A percentile compares a stretch with the other conserved stretches of the same genome.
Evolutionary conservation across 2,888 invertebrate species (phyloP).

Genomic region (Pardosa pseudoannulata): DNA sequence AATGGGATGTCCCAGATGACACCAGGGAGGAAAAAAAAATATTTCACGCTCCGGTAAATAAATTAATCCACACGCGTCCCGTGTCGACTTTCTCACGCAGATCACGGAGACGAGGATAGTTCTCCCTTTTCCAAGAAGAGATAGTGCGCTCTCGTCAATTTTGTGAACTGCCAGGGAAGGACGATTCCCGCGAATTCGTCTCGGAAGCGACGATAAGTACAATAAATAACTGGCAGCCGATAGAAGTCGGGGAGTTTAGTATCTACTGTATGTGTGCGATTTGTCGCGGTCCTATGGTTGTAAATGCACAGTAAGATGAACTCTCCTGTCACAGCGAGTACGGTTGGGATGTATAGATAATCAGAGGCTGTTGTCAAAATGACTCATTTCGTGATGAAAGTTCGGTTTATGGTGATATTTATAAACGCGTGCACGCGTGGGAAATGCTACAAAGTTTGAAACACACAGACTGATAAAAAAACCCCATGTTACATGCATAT

Average conservation of each 20-base stretch:
- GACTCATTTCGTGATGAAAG: too few relatives aligned
- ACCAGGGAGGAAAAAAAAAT: background rate
- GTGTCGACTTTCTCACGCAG: conserved; percentile 5
- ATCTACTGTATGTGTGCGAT: background rate
- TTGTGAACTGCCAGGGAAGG: background rate
- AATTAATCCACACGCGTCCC: conserved; percentile 4
- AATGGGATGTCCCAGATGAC: background rate
- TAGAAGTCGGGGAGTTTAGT: background rate
- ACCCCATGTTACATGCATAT: too few relatives aligned
- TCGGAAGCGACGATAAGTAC: background rate
- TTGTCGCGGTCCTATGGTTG: background rate
- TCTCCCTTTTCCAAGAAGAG: too few relatives aligned
- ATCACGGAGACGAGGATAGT: background rate
- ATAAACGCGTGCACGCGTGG: too few relatives aligned
- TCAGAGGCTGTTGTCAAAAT: too few relatives aligned
- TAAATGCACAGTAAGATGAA: background rate
- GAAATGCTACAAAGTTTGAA: too few relatives aligned
- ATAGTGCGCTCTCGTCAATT: background rate
- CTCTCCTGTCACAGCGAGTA: too few relatives aligned
- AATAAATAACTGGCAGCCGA: background rate
- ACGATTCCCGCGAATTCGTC: background rate
- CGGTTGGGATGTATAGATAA: too few relatives aligned
- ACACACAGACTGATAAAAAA: too few relatives aligned
- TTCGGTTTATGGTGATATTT: too few relatives aligned
- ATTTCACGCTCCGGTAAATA: background rate